A percentile compares a stretch with the other conserved stretches of the same genome.
These are phyloP conservation scores for Aleadryas rufinucha DNA, from an alignment of 2,113 vertebrate species.

Conservation along the genomic window DNA sequence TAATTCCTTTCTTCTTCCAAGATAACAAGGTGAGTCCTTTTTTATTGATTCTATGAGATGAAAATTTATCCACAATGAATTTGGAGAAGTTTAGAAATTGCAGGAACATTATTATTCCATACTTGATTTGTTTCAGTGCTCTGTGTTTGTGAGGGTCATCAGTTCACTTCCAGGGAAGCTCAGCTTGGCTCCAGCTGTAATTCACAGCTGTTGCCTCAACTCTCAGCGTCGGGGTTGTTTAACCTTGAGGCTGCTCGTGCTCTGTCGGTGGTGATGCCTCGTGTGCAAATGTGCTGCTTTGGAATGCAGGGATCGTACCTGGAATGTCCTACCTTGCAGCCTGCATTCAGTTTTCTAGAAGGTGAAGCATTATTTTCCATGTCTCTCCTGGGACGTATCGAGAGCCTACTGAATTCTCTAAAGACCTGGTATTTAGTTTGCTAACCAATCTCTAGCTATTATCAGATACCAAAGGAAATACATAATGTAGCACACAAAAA, in stretches of 20 bases:
- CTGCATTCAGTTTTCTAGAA: slow-evolving; percentile 50
- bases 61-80: background rate
- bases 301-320: slow-evolving; percentile 33
- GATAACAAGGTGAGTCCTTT: background rate
- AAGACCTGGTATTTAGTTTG: background rate
- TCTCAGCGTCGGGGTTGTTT: slow-evolving; percentile 25
- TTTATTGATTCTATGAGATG: background rate
- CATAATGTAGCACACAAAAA: background rate
- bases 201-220: background rate
- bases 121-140: slow-evolving; percentile 10
- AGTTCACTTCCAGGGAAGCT: background rate
- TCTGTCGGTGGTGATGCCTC: background rate
- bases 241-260: slow-evolving; percentile 54
- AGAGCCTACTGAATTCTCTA: background rate
- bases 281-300: slow-evolving; percentile 57
- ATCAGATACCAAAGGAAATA: background rate
- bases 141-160: background rate
- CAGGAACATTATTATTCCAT: background rate
- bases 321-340: slow-evolving; percentile 32
- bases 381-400: background rate
- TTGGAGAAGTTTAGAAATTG: background rate
- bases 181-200: background rate
- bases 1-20: background rate
- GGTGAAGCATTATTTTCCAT: slow-evolving; percentile 42
- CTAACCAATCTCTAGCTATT: background rate